phyloP scores from a whole-genome alignment of 2,113 vertebrate species.

The Cavia porcellus region DNA sequence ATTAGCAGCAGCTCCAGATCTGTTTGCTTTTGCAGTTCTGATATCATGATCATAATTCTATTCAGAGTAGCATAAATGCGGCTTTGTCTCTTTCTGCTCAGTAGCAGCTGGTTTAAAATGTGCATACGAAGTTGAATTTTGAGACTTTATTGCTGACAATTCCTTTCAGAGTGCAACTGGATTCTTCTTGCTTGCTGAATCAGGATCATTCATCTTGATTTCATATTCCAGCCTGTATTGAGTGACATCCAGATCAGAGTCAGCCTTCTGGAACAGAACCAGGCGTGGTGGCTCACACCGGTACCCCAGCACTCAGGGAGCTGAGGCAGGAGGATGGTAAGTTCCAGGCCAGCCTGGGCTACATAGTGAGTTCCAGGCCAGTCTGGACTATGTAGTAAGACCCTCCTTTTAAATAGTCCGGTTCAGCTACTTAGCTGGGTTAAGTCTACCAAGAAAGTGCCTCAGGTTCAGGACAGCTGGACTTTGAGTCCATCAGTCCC shows the following conservation, averaged over 20 bases:
- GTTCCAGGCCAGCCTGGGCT: not conserved
- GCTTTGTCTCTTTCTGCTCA: slow-evolving; percentile 90
- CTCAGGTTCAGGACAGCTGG: not conserved
- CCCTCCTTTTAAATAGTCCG: not conserved
- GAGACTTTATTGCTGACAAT: slow-evolving; percentile 90
- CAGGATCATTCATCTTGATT: not conserved
- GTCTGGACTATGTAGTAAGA: not conserved
- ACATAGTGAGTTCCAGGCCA: not conserved
- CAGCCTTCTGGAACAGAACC: not conserved
- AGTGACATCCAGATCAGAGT: not conserved
- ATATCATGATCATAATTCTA: slow-evolving; percentile 86
- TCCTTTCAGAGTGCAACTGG: slow-evolving; percentile 91
- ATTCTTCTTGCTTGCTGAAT: slow-evolving; percentile 88
- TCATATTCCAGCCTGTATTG: not conserved
- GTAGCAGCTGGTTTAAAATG: slow-evolving; percentile 88
- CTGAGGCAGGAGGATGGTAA: not conserved
- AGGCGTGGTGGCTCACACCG: not conserved
- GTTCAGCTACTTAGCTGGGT: not conserved
- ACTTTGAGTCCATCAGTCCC: slow-evolving; percentile 89
- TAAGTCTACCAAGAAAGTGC: not conserved
- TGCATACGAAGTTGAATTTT: slow-evolving; percentile 87
- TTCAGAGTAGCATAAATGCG: slow-evolving; percentile 88
- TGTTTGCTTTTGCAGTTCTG: slow-evolving; percentile 87
- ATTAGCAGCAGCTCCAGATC: slow-evolving; percentile 87
- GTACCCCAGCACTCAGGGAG: not conserved